These are phyloP conservation scores for Pyrocoelia pectoralis DNA, from an alignment of 2,888 invertebrate genomes.

Conservation along the genomic window DNA sequence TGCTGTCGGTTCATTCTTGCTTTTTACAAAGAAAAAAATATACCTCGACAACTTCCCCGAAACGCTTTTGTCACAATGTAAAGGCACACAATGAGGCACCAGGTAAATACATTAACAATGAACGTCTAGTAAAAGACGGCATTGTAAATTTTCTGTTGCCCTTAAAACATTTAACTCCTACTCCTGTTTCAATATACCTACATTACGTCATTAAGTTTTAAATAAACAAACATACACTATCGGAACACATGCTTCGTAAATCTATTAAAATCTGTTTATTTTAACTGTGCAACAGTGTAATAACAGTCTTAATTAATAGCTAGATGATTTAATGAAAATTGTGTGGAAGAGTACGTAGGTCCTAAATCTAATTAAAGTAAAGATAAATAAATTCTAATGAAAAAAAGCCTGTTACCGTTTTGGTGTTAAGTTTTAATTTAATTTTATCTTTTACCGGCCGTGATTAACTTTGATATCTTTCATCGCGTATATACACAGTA, in stretches of 20 bases:
- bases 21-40: background rate
- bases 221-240: too few relatives aligned
- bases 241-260: too few relatives aligned
- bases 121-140: background rate
- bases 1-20: background rate
- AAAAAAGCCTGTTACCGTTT: background rate
- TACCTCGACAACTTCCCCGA: background rate
- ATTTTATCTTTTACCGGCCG: background rate
- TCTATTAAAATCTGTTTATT: background rate
- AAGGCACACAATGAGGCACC: background rate
- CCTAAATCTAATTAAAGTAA: background rate
- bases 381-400: background rate
- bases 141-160: background rate
- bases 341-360: background rate
- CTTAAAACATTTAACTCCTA: too few relatives aligned
- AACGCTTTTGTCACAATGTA: background rate
- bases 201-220: too few relatives aligned
- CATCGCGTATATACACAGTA: background rate
- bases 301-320: background rate
- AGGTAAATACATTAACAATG: too few relatives aligned
- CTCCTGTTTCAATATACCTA: too few relatives aligned
- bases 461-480: slow-evolving; percentile 4
- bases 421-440: background rate
- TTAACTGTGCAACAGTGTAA: background rate
- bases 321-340: background rate